Percentiles rank a stretch among this genome's conserved stretches.
Conservation (phyloP, 1,140 invertebrate genomes). For the Tribolium madens region DNA sequence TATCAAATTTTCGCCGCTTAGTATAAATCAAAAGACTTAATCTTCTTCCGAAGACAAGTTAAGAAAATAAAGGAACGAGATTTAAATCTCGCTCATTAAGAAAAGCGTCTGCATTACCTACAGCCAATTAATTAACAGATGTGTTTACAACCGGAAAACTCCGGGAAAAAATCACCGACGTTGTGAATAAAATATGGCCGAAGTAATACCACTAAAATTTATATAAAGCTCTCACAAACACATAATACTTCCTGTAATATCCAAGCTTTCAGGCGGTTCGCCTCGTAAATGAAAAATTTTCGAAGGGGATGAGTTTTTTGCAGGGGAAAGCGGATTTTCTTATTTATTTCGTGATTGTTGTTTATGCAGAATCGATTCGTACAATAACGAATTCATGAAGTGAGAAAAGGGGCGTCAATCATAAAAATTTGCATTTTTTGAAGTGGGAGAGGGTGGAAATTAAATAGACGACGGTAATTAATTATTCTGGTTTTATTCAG, state of each 20-base stretch:
- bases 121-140: not conserved
- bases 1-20: constrained; percentile 4
- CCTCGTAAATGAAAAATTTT: constrained; percentile 17
- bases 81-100: not conserved
- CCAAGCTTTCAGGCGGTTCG: constrained; percentile 4
- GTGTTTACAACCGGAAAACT: not conserved
- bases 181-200: not conserved
- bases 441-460: not conserved
- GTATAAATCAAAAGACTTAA: constrained; percentile 4
- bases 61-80: not conserved
- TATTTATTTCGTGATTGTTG: not conserved
- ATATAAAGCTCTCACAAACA: constrained; percentile 22
- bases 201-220: constrained; percentile 20
- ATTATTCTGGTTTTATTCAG: not conserved
- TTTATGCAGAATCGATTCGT: constrained; percentile 6
- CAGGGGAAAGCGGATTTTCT: not conserved
- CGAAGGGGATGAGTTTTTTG: not conserved
- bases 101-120: not conserved
- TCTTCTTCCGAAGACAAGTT: not conserved
- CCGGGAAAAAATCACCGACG: not conserved
- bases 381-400: constrained; percentile 18
- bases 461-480: not conserved
- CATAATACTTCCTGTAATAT: constrained; percentile 30
- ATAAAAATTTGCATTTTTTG: constrained; percentile 7
- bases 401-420: not conserved